Conservation (phyloP, 2,113 vertebrate species). For the Lophochroa leadbeateri region DNA sequence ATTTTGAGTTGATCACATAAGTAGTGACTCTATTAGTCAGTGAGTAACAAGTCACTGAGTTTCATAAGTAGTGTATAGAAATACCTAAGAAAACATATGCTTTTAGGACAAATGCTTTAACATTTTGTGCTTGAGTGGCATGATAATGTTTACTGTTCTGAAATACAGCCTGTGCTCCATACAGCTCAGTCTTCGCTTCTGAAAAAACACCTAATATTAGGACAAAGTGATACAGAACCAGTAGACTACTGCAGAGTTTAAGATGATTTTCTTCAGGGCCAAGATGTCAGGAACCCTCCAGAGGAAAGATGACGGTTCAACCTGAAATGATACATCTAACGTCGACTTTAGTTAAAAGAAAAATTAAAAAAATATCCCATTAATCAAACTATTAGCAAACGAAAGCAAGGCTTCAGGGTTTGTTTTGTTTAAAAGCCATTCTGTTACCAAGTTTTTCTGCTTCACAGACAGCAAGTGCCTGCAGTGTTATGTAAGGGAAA, state of each 20-base stretch:
- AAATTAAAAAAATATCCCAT: too few species aligned
- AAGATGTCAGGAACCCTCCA: background rate
- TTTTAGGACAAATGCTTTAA: background rate
- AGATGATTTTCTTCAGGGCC: background rate
- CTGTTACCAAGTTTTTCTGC: background rate
- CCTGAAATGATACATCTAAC: background rate
- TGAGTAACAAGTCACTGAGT: background rate
- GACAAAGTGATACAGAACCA: background rate
- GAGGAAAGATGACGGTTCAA: background rate
- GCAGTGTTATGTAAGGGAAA: conserved; percentile 8
- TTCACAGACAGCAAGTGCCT: background rate
- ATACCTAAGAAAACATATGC: background rate
- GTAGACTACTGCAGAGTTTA: background rate
- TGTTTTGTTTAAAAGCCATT: background rate
- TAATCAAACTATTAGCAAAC: background rate
- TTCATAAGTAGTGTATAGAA: background rate
- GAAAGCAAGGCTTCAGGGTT: background rate
- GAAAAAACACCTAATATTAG: background rate
- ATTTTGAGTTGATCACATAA: background rate
- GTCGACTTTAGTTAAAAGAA: background rate
- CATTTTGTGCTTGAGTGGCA: background rate
- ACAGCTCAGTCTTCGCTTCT: background rate
- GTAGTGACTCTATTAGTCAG: background rate
- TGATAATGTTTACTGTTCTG: background rate
- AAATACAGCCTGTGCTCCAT: background rate